These are phyloP conservation scores for Pteronotus mesoamericanus DNA, from an alignment of 2,797 vertebrate species.

Conservation along the genomic window DNA sequence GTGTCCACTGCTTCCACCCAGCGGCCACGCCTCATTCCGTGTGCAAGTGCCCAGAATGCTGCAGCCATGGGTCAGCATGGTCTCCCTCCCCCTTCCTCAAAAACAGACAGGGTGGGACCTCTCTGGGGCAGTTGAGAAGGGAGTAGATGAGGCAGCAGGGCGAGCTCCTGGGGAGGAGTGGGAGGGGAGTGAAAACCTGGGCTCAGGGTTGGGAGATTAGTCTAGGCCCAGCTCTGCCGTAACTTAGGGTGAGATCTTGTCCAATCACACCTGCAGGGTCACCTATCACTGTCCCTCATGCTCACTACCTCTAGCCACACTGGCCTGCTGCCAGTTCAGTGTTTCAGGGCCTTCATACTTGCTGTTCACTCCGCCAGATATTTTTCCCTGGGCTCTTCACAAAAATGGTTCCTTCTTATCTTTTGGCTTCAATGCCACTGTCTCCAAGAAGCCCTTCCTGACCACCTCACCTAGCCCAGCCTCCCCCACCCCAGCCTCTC, in stretches of 20 bases:
- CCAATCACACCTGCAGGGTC: neutral
- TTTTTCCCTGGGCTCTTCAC: neutral
- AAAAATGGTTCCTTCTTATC: neutral
- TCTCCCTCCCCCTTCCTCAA: neutral
- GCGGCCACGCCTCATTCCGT: neutral
- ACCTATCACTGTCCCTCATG: neutral
- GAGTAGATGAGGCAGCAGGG: neutral
- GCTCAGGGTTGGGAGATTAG: neutral
- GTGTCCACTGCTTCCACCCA: neutral
- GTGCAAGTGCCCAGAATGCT: neutral
- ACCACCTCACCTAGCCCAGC: neutral
- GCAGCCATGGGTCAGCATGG: neutral
- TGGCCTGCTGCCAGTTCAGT: neutral
- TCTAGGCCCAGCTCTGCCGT: neutral
- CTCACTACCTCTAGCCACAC: neutral
- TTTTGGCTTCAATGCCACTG: neutral
- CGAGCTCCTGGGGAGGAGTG: neutral
- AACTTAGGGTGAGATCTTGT: neutral
- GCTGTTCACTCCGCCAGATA: neutral
- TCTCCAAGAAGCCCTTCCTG: neutral
- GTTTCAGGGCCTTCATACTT: neutral
- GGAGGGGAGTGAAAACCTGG: neutral
- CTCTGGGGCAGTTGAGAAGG: neutral
- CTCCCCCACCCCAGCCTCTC: neutral
- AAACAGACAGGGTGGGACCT: neutral